These are phyloP conservation scores for Synaphobranchus kaupii DNA, from an alignment of 2,797 vertebrate genomes.

Conservation along the genomic window DNA sequence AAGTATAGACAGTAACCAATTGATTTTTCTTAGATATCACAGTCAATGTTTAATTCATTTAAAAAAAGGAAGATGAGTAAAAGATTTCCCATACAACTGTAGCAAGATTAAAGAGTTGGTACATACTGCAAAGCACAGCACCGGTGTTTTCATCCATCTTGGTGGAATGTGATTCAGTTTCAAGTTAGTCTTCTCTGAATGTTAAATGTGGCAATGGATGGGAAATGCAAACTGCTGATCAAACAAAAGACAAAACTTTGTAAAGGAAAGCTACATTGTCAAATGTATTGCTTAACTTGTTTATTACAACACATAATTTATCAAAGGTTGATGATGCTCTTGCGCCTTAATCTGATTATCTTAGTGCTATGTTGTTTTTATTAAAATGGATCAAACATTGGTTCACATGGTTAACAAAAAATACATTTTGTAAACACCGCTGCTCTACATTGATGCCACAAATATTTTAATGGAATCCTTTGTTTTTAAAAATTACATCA, in stretches of 20 bases:
- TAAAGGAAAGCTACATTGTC: constrained; percentile 23
- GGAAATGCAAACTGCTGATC: constrained; percentile 28
- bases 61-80: constrained; percentile 54
- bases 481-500: background rate
- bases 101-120: constrained; percentile 57
- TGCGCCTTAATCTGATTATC: background rate
- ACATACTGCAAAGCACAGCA: constrained; percentile 25
- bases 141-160: constrained; percentile 41
- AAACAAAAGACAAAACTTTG: constrained; percentile 10
- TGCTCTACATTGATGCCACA: background rate
- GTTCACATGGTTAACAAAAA: background rate
- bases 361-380: background rate
- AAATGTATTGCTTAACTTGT: constrained; percentile 23
- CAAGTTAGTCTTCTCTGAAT: constrained; percentile 32
- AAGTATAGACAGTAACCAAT: constrained; percentile 8
- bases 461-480: background rate
- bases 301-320: constrained; percentile 17
- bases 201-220: constrained; percentile 44
- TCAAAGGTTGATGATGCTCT: constrained; percentile 3
- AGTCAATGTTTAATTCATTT: constrained; percentile 63
- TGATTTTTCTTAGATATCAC: background rate
- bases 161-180: constrained; percentile 52
- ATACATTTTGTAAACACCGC: background rate
- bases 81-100: constrained; percentile 55
- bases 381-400: background rate